Evolutionary conservation across 2,888 invertebrate genomes (phyloP), one percentile per base, ranked within the genome.

Genomic region (Brachyptera putata): DNA sequence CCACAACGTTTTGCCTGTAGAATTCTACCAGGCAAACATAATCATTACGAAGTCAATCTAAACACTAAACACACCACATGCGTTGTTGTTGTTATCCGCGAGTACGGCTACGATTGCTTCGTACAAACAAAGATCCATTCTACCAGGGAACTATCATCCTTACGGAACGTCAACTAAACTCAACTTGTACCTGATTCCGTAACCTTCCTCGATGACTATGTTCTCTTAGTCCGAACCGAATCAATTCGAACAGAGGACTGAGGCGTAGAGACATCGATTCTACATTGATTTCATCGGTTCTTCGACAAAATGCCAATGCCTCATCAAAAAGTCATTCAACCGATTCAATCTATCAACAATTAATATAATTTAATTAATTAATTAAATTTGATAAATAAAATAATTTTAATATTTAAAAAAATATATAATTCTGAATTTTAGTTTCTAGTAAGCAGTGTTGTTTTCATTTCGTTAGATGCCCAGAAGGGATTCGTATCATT

Each of bases 221-320:
- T 11, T 18, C 43, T 14, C 43, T 21, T 43, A 21, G 2, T 43
- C 43, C 11, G 43, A 43, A 43, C 14, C 43, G 43, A 43, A 43
- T 43, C 43, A 43, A 18, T 18, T 43, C 21, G 43, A 43, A 43
- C 43, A 16, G 18, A n/a, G 18, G 11, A 11, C 18, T n/a, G n/a
- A 11, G 43, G 43, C 9, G 21, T 43, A 43, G 43, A 43, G 43
- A 43, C 43, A 43, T 43, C 18, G 43, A 43, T 43, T 43, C 43
- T 43, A 11, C 43, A 43, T 43, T 43, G 43, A 43, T 43, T 43
- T 43, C 43, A 43, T 43, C 21, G 43, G 43, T 43, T 43, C 43
- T 21, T 14, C 21, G 43, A 43, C 43, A 43, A 43, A 43, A 43
- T 21, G 18, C 43, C 43, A 21, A 43, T 30, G 30, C 14, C 43